A percentile compares a stretch with the other conserved stretches of the same genome.
Conservation (phyloP, 2,888 invertebrate genomes). For the Strigamia maritima region DNA sequence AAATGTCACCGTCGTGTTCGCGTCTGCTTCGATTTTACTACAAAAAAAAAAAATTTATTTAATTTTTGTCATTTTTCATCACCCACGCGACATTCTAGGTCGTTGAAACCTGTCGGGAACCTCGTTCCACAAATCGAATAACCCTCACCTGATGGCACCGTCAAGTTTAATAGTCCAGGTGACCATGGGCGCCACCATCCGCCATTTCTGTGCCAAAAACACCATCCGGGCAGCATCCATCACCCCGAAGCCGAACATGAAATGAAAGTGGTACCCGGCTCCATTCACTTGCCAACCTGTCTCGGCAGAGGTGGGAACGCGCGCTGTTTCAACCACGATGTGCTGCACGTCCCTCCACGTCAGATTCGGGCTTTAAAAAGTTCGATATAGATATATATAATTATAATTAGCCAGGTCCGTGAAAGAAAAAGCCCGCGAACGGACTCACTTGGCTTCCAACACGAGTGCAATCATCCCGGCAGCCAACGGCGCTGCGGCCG, state of each 20-base stretch:
- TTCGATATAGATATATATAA: background rate
- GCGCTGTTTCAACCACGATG: conserved; percentile 43
- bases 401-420: too few relatives aligned
- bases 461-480: conserved; percentile 54
- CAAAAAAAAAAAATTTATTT: background rate
- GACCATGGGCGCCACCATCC: conserved; percentile 35
- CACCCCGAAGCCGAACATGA: conserved; percentile 43
- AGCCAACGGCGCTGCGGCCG: conserved; percentile 54
- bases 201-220: conserved; percentile 42
- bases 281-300: conserved; percentile 43
- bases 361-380: conserved; percentile 43
- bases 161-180: conserved; percentile 21
- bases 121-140: background rate
- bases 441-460: conserved; percentile 48
- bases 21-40: conserved; percentile 43
- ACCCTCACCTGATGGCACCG: conserved; percentile 29
- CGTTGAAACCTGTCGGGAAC: background rate
- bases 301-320: conserved; percentile 43
- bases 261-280: conserved; percentile 43
- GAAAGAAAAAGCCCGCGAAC: background rate
- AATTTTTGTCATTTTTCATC: background rate
- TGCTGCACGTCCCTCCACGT: conserved; percentile 47
- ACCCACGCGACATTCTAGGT: background rate
- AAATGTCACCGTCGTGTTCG: conserved; percentile 35
- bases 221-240: conserved; percentile 43